Percentiles rank a stretch among this genome's conserved stretches.
phyloP scores from a whole-genome alignment of 2,888 invertebrate species.

The Chrysolina oricalcia region DNA sequence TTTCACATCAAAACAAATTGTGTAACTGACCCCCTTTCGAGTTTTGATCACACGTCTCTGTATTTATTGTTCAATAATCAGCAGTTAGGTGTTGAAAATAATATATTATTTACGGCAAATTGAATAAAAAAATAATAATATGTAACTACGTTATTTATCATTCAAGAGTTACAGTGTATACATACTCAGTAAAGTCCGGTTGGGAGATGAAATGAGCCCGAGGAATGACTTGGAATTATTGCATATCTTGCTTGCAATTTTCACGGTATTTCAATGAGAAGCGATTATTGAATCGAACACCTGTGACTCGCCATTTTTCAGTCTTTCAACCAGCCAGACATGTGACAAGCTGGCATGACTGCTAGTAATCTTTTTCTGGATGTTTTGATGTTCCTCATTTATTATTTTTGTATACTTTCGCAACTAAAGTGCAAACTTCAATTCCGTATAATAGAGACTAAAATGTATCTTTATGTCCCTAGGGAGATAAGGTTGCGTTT shows the following conservation, averaged over 20 bases:
- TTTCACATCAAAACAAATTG: too few species aligned
- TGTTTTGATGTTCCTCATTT: too few species aligned
- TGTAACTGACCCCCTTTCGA: too few species aligned
- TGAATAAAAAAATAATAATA: slow-evolving; percentile 25
- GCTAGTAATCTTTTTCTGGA: too few species aligned
- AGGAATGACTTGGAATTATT: slow-evolving; percentile 24
- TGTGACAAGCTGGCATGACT: not conserved
- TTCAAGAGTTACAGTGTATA: not conserved
- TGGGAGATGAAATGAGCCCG: slow-evolving; percentile 9
- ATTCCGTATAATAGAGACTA: too few species aligned
- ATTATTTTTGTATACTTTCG: too few species aligned
- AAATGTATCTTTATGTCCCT: too few species aligned
- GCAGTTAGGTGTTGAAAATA: slow-evolving; percentile 7
- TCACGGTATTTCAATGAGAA: slow-evolving; percentile 17
- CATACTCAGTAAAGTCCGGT: slow-evolving; percentile 8
- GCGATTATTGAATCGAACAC: slow-evolving; percentile 22
- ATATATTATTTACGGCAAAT: slow-evolving; percentile 17
- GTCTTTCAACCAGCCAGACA: not conserved
- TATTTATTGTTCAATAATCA: slow-evolving; percentile 2
- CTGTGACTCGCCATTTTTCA: slow-evolving; percentile 11
- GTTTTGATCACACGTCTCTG: not conserved
- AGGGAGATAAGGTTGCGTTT: too few species aligned
- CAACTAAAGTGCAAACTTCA: too few species aligned
- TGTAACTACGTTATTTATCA: slow-evolving; percentile 24
- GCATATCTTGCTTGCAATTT: slow-evolving; percentile 2